A percentile compares a stretch with the other conserved stretches of the same genome.
phyloP scores from a whole-genome alignment of 2,113 vertebrate species.

The Gulo gulo region DNA sequence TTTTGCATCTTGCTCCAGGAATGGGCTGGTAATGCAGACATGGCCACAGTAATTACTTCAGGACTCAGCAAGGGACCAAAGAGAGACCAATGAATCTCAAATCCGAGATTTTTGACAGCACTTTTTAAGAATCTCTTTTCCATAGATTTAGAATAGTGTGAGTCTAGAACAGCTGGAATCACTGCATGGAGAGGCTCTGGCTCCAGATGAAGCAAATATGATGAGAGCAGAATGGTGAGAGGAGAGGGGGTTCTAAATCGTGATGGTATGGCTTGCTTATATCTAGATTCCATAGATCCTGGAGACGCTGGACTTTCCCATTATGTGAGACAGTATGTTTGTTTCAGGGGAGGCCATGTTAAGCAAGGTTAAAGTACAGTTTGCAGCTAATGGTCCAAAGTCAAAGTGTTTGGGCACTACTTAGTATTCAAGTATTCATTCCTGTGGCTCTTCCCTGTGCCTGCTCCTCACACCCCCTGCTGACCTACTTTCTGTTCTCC shows the following conservation, averaged over 20 bases:
- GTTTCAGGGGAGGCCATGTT: neutral
- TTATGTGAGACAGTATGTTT: neutral
- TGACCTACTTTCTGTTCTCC: neutral
- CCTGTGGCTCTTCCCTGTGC: neutral
- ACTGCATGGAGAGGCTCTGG: neutral
- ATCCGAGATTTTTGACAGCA: neutral
- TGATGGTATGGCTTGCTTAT: neutral
- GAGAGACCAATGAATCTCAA: neutral
- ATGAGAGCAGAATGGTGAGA: neutral
- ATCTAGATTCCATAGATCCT: neutral
- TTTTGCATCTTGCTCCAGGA: neutral
- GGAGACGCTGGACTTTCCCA: neutral
- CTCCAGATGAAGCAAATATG: neutral
- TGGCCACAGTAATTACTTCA: neutral
- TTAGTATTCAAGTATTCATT: neutral
- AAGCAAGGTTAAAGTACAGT: neutral
- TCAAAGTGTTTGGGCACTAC: neutral
- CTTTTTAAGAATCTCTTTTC: neutral
- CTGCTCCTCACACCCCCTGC: too few relatives aligned
- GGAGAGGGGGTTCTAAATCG: neutral
- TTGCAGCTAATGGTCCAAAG: neutral
- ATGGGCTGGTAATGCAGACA: neutral
- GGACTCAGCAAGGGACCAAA: neutral
- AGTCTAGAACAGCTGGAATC: neutral
- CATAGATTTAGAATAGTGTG: neutral